Base-by-base conservation (phyloP, 1,140 invertebrate genomes). In the Planococcus citri region DNA sequence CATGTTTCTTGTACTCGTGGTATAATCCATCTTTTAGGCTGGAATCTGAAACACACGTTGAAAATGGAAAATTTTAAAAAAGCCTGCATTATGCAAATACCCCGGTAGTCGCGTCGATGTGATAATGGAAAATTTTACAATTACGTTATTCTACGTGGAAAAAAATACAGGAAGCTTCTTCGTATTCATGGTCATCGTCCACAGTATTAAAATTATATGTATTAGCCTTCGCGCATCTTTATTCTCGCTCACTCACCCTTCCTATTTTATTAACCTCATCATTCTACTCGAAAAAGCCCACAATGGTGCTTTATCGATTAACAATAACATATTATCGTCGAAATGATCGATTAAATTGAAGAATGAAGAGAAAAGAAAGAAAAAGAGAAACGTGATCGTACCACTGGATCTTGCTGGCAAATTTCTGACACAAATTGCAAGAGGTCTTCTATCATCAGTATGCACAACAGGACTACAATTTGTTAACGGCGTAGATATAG, bases 1-100 rank as follows among this genome's bases (percentile, higher is more conserved):
- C 94, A 80, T 97, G 92, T 76, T 97, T 97, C 81, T 97, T 97
- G 83, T 97, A 98, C 79, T 97, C 95, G 81, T 98, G 95, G 82
- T 94, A 98, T 71, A 98, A 84, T 71, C 94, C 94, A 81, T 98
- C 95, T 81, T 97, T 94, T 71, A 98, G 82, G 72, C 92, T 96
- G 72, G 92, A 94, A 80, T 94, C 92, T 80, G 86, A 87, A 76
- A 75, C 72, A 14, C n/a, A n/a, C n/a, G n/a, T n/a, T 51, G 10
- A 51, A 9, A 51, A 75, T n/a, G n/a, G n/a, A n/a, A n/a, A n/a
- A n/a, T n/a, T n/a, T n/a, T n/a, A n/a, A n/a, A n/a, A n/a, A n/a
- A n/a, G n/a, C n/a, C n/a, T n/a, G n/a, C n/a, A n/a, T n/a, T n/a
- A n/a, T n/a, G n/a, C n/a, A n/a, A n/a, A n/a, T n/a, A n/a, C n/a